These are phyloP conservation scores for Amphilophus citrinellus DNA, from an alignment of 2,113 vertebrate genomes.

Conservation along the genomic window DNA sequence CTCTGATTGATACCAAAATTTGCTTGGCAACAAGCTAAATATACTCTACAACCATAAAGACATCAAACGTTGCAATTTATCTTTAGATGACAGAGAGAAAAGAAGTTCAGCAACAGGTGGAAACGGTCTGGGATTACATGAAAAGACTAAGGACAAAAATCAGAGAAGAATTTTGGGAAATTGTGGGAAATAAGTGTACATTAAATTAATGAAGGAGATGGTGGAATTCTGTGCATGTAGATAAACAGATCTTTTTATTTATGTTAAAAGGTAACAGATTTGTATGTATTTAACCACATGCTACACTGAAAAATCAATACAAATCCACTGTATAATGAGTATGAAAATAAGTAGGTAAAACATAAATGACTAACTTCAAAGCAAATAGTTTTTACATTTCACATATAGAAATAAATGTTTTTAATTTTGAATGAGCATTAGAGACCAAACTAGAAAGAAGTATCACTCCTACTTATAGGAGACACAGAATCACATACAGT, in stretches of 20 bases:
- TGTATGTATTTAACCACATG: too few species aligned
- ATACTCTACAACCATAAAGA: not conserved
- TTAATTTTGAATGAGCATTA: not conserved
- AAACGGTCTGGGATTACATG: not conserved
- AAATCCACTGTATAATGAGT: not conserved
- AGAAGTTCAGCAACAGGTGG: not conserved
- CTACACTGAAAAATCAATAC: not conserved
- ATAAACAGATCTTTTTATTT: not conserved
- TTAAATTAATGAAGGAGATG: not conserved
- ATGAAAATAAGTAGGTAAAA: not conserved
- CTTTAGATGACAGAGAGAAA: not conserved
- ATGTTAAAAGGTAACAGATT: not conserved
- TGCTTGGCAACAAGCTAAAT: not conserved
- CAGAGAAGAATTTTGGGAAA: too few species aligned
- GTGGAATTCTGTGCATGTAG: not conserved
- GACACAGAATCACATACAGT: not conserved
- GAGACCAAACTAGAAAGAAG: not conserved
- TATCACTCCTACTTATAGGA: not conserved
- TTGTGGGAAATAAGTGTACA: not conserved
- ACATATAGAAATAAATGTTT: not conserved
- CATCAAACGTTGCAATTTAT: too few species aligned
- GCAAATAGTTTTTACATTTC: not conserved
- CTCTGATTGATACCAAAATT: too few species aligned
- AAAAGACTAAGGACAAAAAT: not conserved
- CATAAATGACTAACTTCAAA: not conserved